Conservation (phyloP, 2,888 invertebrate genomes). For the Napeogenes sylphis region DNA sequence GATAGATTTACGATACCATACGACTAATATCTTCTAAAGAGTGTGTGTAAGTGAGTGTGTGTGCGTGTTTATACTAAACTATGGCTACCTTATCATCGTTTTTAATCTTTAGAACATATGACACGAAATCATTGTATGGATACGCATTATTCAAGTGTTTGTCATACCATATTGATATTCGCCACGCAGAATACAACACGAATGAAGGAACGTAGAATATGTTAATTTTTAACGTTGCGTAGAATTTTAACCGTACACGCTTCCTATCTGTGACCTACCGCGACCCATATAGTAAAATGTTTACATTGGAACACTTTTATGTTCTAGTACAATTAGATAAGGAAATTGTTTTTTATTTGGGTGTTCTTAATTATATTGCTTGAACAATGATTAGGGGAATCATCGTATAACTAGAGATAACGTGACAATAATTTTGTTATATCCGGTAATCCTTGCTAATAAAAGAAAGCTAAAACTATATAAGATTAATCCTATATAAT, state of each 20-base stretch:
- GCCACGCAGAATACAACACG: neutral
- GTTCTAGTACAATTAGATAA: constrained; percentile 24
- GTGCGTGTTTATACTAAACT: no score
- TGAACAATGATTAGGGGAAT: constrained; percentile 8
- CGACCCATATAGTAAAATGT: constrained; percentile 21
- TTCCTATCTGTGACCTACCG: constrained; percentile 16
- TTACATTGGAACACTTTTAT: constrained; percentile 25
- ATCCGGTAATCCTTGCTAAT: neutral
- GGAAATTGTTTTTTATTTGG: constrained; percentile 17
- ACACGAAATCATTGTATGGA: no score
- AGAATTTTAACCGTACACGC: constrained; percentile 13
- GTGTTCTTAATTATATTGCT: constrained; percentile 17
- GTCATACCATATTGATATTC: neutral
- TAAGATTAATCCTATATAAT: no score
- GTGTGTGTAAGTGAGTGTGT: no score
- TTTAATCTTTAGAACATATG: no score
- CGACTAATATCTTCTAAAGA: no score
- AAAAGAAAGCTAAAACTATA: no score
- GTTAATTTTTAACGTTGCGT: neutral
- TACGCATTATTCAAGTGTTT: neutral
- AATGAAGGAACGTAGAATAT: neutral
- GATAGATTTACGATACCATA: no score
- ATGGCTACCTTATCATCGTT: no score
- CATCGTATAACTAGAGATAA: neutral
- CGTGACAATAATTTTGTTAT: neutral